Conservation (phyloP, 2,797 vertebrate genomes). For the Mycteria americana region DNA sequence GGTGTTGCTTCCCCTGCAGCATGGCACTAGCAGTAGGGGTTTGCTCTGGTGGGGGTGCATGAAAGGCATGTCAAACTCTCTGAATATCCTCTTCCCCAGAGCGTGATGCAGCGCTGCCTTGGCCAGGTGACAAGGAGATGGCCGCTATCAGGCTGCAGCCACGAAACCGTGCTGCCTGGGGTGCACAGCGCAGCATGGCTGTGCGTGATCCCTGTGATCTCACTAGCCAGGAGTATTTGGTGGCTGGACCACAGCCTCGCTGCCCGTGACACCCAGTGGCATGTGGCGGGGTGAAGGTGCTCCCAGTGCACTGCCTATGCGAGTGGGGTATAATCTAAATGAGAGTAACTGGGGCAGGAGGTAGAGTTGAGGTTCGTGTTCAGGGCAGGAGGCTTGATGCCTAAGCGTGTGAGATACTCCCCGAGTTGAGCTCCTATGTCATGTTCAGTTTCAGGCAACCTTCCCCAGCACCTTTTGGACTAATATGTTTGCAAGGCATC, state of each 20-base stretch:
- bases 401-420: not conserved
- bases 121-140: not conserved
- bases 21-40: not conserved
- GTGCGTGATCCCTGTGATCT: not conserved
- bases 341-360: not conserved
- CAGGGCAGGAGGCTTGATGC: not conserved
- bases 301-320: not conserved
- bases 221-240: not conserved
- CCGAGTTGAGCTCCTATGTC: not conserved
- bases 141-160: not conserved
- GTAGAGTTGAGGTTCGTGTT: not conserved
- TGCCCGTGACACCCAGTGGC: not conserved
- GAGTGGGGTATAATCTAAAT: not conserved
- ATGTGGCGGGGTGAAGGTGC: not conserved
- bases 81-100: not conserved
- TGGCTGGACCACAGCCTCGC: not conserved
- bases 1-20: not conserved
- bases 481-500: not conserved
- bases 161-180: accelerated
- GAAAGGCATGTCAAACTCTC: not conserved
- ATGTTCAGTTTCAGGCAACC: not conserved
- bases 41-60: not conserved
- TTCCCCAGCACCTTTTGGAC: not conserved
- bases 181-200: not conserved
- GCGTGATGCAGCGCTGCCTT: not conserved